Evolutionary conservation across 2,888 invertebrate genomes (phyloP).

Genomic region (Acanthosoma haemorrhoidale): DNA sequence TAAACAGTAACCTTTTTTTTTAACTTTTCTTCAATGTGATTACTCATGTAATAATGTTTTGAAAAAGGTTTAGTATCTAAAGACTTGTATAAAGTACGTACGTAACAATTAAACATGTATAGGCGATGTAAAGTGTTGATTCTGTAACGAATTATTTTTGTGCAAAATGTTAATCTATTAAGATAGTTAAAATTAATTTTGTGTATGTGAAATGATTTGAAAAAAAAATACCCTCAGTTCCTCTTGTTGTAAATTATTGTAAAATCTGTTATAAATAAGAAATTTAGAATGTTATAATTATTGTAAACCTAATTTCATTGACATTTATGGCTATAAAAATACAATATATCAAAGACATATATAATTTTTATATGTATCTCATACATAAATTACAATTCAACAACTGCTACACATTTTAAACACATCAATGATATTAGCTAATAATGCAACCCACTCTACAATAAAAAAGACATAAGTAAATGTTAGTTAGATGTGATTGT

Average conservation of each 20-base stretch:
- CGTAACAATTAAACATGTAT: neutral
- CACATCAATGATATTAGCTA: too few species aligned
- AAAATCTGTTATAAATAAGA: conserved; percentile 15
- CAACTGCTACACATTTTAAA: too few species aligned
- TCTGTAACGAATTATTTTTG: conserved; percentile 24
- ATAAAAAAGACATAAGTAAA: too few species aligned
- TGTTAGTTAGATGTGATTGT: too few species aligned
- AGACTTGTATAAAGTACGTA: conserved; percentile 16
- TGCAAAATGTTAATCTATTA: conserved; percentile 21
- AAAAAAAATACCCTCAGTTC: conserved; percentile 16
- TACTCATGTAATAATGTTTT: neutral
- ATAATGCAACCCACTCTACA: too few species aligned
- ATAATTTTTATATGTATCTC: too few species aligned
- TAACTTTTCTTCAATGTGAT: neutral
- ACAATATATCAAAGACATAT: too few species aligned
- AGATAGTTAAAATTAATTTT: conserved; percentile 19
- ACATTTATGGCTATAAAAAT: neutral
- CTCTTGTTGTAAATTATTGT: conserved; percentile 20
- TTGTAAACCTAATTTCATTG: neutral
- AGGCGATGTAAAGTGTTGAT: conserved; percentile 18
- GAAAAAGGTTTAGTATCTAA: neutral
- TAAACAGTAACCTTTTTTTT: neutral
- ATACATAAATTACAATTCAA: too few species aligned
- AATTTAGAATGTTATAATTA: conserved; percentile 6
- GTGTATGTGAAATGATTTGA: conserved; percentile 5